Percentiles rank a stretch among this genome's conserved stretches.
Conservation (phyloP, 2,113 vertebrate species). For the Glaucomys volans region DNA sequence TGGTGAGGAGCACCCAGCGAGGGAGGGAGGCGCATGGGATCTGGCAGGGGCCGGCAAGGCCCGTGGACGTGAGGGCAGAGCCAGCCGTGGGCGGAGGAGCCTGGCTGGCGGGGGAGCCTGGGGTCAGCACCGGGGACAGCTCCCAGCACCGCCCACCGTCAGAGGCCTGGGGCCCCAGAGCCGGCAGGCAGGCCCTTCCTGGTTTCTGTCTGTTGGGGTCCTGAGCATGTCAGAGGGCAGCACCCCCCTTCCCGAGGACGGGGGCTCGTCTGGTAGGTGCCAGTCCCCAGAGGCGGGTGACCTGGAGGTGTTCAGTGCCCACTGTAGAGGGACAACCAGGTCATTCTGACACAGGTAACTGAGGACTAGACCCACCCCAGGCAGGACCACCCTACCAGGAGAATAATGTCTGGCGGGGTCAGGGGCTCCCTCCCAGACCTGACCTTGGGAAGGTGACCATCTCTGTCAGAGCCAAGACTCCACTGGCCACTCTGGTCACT, state of each 20-base stretch:
- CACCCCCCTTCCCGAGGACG: background rate
- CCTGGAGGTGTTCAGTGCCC: fast-evolving
- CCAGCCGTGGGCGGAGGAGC: fast-evolving
- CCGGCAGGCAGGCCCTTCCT: fast-evolving
- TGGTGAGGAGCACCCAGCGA: fast-evolving
- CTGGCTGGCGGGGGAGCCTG: fast-evolving
- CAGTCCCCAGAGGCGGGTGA: fast-evolving
- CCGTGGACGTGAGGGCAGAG: fast-evolving
- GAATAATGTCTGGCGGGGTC: fast-evolving
- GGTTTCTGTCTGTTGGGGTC: background rate
- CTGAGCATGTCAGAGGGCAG: fast-evolving
- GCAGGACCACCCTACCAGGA: fast-evolving
- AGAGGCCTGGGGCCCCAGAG: fast-evolving
- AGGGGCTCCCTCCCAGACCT: background rate
- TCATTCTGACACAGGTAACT: background rate
- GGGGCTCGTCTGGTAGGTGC: background rate
- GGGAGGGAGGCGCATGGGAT: background rate
- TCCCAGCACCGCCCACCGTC: background rate
- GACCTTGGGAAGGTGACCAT: fast-evolving
- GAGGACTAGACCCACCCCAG: background rate
- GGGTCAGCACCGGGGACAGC: constrained; percentile 73
- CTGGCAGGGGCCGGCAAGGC: background rate
- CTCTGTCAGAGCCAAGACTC: background rate
- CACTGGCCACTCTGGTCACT: fast-evolving
- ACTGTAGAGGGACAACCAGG: too few species aligned